A percentile compares a stretch with the other conserved stretches of the same genome.
These are phyloP conservation scores for Amphimedon queenslandica DNA, from an alignment of 37 sponge, comb jelly and placozoan genomes.

Conservation along the genomic window DNA sequence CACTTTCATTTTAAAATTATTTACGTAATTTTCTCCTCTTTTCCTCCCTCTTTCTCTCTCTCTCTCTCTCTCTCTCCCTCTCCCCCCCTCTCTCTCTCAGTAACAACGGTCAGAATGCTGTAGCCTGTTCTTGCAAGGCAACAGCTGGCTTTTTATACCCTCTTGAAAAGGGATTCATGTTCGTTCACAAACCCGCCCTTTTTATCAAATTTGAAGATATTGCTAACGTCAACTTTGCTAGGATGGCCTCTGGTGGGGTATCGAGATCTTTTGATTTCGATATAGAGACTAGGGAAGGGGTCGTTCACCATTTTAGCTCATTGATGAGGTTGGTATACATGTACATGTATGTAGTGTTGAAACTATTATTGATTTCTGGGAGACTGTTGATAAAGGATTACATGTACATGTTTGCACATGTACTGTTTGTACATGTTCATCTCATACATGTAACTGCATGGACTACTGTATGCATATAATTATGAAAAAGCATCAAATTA, in stretches of 20 bases:
- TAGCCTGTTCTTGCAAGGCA: constrained; percentile 79
- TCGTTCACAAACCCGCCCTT: constrained; percentile 94
- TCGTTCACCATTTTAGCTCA: constrained; percentile 74
- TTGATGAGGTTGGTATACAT: constrained; percentile 84
- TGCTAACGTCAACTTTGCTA: constrained; percentile 90
- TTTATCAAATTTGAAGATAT: constrained; percentile 90
- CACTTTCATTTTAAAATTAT: background rate
- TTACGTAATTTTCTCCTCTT: background rate
- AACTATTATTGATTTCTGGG: too few species aligned
- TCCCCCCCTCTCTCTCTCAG: constrained; percentile 13
- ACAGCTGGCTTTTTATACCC: constrained; percentile 92
- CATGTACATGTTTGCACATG: too few species aligned
- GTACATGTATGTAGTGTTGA: too few species aligned
- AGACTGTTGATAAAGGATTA: too few species aligned
- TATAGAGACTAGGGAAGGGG: constrained; percentile 81
- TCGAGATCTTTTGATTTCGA: constrained; percentile 92
- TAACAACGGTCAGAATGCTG: constrained; percentile 57
- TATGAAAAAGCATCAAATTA: too few species aligned
- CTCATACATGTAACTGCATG: too few species aligned
- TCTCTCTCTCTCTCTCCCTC: background rate
- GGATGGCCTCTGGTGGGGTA: constrained; percentile 67
- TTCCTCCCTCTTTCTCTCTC: background rate
- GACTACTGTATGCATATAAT: too few species aligned
- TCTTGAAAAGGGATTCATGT: constrained; percentile 93
- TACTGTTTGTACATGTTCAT: too few species aligned